These are phyloP conservation scores for Nasonia longicornis DNA, from an alignment of 1,140 invertebrate genomes.

Conservation along the genomic window DNA sequence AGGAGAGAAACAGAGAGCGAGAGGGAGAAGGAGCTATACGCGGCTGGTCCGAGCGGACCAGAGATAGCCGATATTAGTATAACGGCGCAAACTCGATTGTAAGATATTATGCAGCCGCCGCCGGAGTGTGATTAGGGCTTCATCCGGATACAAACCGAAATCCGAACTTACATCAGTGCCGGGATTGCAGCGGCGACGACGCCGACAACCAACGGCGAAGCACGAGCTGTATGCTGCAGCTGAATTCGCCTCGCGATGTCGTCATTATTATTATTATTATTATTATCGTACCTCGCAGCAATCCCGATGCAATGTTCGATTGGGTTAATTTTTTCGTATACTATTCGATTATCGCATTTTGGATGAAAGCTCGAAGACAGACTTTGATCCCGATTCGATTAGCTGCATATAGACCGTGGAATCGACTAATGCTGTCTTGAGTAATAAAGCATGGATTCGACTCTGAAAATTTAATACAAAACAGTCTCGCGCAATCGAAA, in stretches of 20 bases:
- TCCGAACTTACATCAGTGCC: conserved; percentile 50
- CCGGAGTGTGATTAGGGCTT: conserved; percentile 60
- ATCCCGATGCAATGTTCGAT: no score
- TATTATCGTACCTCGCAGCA: background rate
- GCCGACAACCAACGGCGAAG: no score
- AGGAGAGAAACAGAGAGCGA: conserved; percentile 23
- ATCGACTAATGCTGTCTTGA: no score
- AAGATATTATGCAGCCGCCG: conserved; percentile 64
- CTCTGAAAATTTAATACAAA: no score
- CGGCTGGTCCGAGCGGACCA: conserved; percentile 61
- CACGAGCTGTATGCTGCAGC: background rate
- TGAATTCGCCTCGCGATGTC: background rate
- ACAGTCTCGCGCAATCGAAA: no score
- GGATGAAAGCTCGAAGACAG: no score
- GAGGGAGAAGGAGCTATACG: conserved; percentile 26
- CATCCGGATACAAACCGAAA: conserved; percentile 53
- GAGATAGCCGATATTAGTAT: conserved; percentile 68
- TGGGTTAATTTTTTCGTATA: no score
- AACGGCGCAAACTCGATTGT: conserved; percentile 66
- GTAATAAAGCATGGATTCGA: no score
- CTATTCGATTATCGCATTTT: no score
- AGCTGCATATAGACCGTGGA: no score
- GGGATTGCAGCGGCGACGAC: background rate
- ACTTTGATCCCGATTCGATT: no score
- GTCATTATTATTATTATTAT: background rate